These are phyloP conservation scores for Anthopleura sola DNA, from an alignment of 64 coral and sea anemone species.

Conservation along the genomic window DNA sequence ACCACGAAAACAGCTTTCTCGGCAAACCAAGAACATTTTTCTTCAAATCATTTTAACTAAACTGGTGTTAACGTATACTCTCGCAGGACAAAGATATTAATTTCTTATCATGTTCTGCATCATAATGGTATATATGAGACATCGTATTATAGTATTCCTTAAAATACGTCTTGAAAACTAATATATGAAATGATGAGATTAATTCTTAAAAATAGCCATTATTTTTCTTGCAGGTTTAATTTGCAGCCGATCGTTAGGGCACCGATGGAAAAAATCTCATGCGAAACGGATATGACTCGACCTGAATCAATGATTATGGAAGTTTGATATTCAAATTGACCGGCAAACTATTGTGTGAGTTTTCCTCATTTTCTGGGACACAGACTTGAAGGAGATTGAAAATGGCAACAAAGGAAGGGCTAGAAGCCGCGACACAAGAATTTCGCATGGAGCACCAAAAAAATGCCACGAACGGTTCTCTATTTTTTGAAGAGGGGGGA, in stretches of 20 bases:
- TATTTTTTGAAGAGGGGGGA: neutral
- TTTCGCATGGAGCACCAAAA: neutral
- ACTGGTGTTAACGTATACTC: neutral
- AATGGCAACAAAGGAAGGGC: neutral
- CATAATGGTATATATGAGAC: neutral
- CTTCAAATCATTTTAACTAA: neutral
- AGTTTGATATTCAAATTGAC: neutral
- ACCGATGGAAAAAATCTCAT: neutral
- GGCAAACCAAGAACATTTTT: neutral
- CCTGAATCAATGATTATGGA: neutral
- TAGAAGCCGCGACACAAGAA: neutral
- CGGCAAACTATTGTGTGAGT: neutral
- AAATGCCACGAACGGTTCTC: neutral
- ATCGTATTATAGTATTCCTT: neutral
- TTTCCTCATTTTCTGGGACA: neutral
- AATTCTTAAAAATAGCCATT: neutral
- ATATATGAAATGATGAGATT: neutral
- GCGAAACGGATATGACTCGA: neutral
- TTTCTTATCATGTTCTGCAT: neutral
- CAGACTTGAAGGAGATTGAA: neutral
- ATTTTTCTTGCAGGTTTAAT: slow-evolving; percentile 1
- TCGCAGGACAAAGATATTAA: neutral
- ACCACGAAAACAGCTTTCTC: neutral
- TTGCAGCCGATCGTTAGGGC: neutral
- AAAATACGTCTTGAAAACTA: neutral